phyloP scores from a whole-genome alignment of 1,140 invertebrate species.

The Apis florea region DNA sequence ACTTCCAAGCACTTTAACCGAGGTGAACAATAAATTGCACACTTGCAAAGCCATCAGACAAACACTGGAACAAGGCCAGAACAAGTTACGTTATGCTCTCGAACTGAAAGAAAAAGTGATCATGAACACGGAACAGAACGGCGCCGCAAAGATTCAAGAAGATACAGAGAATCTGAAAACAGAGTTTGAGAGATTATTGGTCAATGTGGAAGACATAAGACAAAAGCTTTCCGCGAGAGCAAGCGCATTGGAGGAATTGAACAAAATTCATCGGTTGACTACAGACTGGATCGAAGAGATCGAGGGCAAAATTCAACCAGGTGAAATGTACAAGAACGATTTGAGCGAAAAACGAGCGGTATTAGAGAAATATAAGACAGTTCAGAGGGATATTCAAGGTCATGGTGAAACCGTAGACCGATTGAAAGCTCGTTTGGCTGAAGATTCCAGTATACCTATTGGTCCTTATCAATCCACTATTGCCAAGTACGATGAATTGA shows the following conservation, averaged over 20 bases:
- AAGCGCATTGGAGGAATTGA: constrained; percentile 90
- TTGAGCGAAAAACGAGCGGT: constrained; percentile 94
- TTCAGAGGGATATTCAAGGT: constrained; percentile 88
- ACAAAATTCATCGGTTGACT: constrained; percentile 89
- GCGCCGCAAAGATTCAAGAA: constrained; percentile 92
- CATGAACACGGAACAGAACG: constrained; percentile 93
- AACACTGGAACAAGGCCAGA: constrained; percentile 94
- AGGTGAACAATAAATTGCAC: constrained; percentile 91
- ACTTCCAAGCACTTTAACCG: constrained; percentile 87
- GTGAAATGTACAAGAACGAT: constrained; percentile 88
- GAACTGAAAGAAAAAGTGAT: constrained; percentile 95
- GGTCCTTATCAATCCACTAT: constrained; percentile 87
- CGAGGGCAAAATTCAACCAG: constrained; percentile 88
- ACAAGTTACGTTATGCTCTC: constrained; percentile 92
- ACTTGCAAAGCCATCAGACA: constrained; percentile 91
- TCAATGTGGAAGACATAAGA: constrained; percentile 89
- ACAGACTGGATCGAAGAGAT: constrained; percentile 93
- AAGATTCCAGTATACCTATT: constrained; percentile 84
- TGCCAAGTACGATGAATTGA: constrained; percentile 86
- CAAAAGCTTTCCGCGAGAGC: constrained; percentile 87
- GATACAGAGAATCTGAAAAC: constrained; percentile 92
- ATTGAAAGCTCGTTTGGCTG: constrained; percentile 84
- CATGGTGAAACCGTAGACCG: constrained; percentile 89
- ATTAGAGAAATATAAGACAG: constrained; percentile 89
- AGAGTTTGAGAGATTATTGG: constrained; percentile 92